These are phyloP conservation scores for Triplophysa rosa DNA, from an alignment of 2,113 vertebrate species.

Conservation along the genomic window DNA sequence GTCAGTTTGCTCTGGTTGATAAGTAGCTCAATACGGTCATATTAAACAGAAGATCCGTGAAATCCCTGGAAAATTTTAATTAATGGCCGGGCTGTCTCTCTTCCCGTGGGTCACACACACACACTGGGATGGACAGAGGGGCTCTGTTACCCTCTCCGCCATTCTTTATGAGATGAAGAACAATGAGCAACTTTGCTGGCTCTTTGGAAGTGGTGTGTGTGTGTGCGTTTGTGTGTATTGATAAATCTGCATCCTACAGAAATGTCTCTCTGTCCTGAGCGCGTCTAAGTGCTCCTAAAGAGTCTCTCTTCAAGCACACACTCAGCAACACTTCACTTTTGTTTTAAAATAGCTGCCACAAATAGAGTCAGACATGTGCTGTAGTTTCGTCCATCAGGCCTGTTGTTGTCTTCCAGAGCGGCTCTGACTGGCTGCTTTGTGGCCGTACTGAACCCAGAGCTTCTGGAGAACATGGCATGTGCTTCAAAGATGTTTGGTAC, in stretches of 20 bases:
- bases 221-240: slow-evolving; percentile 11
- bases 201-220: background rate
- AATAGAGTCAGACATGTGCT: slow-evolving; percentile 27
- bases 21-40: slow-evolving; percentile 14
- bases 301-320: slow-evolving; percentile 6
- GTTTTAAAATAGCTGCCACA: slow-evolving; percentile 10
- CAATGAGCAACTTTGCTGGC: background rate
- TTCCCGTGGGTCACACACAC: slow-evolving; percentile 30
- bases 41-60: slow-evolving; percentile 26
- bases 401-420: slow-evolving; percentile 7
- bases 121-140: slow-evolving; percentile 31
- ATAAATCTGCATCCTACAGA: slow-evolving; percentile 2
- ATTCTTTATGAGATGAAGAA: slow-evolving; percentile 16
- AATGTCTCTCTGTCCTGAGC: background rate
- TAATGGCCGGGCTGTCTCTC: slow-evolving; percentile 17
- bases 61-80: slow-evolving; percentile 41
- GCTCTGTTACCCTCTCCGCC: slow-evolving; percentile 27
- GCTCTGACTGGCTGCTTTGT: slow-evolving; percentile 35
- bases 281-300: slow-evolving; percentile 12
- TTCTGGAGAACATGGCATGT: slow-evolving; percentile 35
- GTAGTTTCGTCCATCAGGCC: slow-evolving; percentile 21
- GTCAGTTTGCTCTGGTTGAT: slow-evolving; percentile 48
- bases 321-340: background rate
- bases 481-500: slow-evolving; percentile 48
- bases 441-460: slow-evolving; percentile 4